These are phyloP conservation scores for Nestor notabilis DNA, from an alignment of 2,113 vertebrate species.

Conservation along the genomic window DNA sequence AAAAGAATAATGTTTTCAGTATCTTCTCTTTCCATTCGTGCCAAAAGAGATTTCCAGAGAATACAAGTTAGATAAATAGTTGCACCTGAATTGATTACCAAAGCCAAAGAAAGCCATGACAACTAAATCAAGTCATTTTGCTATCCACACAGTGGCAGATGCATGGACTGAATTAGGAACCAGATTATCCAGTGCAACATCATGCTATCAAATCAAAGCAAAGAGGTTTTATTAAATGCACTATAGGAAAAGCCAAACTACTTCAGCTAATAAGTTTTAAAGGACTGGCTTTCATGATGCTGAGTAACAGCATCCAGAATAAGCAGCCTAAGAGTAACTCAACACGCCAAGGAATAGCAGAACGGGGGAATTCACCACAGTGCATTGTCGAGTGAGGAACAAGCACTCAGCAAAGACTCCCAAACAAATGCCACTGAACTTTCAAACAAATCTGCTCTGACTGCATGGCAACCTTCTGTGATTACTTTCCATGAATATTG, in stretches of 20 bases:
- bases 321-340: not conserved
- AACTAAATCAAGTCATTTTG: not conserved
- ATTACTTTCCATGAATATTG: slow-evolving; percentile 61
- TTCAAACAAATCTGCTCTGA: slow-evolving; percentile 50
- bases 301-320: not conserved
- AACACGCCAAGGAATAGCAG: not conserved
- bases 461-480: slow-evolving; percentile 40
- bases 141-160: not conserved
- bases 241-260: not conserved
- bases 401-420: slow-evolving; percentile 8
- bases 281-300: not conserved
- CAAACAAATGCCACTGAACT: slow-evolving; percentile 51
- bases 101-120: not conserved
- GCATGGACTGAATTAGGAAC: not conserved
- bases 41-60: not conserved
- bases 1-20: not conserved
- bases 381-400: not conserved
- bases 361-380: not conserved
- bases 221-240: not conserved
- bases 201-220: not conserved
- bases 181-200: not conserved
- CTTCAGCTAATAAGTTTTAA: not conserved
- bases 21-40: not conserved
- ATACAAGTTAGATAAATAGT: not conserved
- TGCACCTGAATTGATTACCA: slow-evolving; percentile 1